Base-by-base conservation (phyloP, 1,140 invertebrate genomes). In the Halesus radiatus region DNA sequence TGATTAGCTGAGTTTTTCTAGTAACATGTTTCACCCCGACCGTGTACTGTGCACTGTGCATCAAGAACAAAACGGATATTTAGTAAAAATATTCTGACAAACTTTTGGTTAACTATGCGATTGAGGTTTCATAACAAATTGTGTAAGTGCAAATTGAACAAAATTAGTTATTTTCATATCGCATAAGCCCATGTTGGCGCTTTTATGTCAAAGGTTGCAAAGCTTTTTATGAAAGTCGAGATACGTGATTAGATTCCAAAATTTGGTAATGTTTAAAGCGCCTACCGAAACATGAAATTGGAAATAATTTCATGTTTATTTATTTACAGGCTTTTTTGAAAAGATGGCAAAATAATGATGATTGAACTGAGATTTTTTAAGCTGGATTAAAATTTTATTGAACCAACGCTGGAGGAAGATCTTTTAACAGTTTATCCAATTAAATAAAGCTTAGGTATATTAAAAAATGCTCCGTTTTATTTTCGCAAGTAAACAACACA, bases 291-390 rank as follows among this genome's bases (percentile, higher is more conserved):
- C 62, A 26, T 64, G 62, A 64, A 64, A 64, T 64, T 64, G 62
- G 62, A 26, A 64, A 64, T 64, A 64, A 64, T 64, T 64, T 64
- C 26, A 16, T 64, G 26, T 32, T 64, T 64, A 64, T 32, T 64
- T 64, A 64, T 64, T 64, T 64, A 64, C 26, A 26, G 26, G 16
- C 16, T 64, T 32, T 64, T 32, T 29, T 22, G 16, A n/a, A 29
- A 16, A 23, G 62, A 64, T 22, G 8, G 62, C 1, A n/a, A 26
- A 64, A 64, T 64, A 64, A 64, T 64, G 26, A 64, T 26, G 62
- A 64, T 64, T 64, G 26, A 64, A 64, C 54, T 56, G 54, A 29
- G 23, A 64, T 64, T 64, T 64, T 64, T 64, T 4, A 37, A 64
- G 26, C 62, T 64, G 15, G 26, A 64, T 64, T 32, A 64, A 64